These are phyloP conservation scores for Actinia equina DNA, from an alignment of 64 coral and sea anemone species.

Conservation along the genomic window DNA sequence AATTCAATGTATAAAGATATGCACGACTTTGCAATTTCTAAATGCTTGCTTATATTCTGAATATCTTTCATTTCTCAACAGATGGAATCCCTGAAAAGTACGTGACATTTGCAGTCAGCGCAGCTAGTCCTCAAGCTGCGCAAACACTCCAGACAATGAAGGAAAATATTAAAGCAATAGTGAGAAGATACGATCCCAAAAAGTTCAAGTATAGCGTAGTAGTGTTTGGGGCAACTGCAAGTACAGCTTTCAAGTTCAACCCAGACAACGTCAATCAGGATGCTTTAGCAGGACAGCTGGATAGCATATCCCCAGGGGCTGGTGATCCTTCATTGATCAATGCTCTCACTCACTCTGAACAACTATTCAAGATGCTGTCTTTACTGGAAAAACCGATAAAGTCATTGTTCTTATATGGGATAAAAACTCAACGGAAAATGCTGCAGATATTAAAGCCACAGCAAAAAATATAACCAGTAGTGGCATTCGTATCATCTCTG, in stretches of 20 bases:
- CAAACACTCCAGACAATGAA: background rate
- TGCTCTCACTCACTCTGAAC: background rate
- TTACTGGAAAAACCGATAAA: background rate
- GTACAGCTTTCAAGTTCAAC: background rate
- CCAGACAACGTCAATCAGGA: background rate
- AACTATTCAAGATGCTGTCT: background rate
- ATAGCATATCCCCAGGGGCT: background rate
- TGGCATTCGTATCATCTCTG: background rate
- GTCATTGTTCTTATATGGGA: constrained; percentile 17
- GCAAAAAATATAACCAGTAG: background rate
- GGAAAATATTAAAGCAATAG: constrained; percentile 1
- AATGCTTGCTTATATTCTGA: no score
- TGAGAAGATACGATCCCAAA: constrained; percentile 3
- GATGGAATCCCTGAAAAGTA: constrained; percentile 15
- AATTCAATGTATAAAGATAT: no score
- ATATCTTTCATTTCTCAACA: background rate
- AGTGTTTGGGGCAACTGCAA: constrained; percentile 8
- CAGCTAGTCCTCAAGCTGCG: background rate
- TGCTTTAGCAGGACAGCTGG: background rate
- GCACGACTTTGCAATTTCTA: no score
- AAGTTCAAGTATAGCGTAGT: constrained; percentile 15
- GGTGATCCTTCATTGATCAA: background rate
- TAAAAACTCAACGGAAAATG: constrained; percentile 4
- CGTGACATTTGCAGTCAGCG: constrained; percentile 16
- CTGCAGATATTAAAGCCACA: background rate